phyloP scores from a whole-genome alignment of 2,797 vertebrate genomes.

The Dipus sagitta region DNA sequence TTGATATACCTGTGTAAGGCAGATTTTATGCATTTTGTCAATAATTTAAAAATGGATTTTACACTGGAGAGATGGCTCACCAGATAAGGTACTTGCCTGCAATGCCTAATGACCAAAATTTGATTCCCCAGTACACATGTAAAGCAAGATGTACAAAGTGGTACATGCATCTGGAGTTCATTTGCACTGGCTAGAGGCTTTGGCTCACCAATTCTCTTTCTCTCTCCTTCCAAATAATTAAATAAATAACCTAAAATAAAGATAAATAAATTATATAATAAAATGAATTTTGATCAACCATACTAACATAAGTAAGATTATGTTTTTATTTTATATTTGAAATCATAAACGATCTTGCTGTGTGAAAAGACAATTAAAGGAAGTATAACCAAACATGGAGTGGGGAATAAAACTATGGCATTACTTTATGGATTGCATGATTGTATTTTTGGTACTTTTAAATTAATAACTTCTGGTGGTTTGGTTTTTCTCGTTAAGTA shows the following conservation, averaged over 20 bases:
- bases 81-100: no score
- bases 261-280: no score
- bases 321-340: not conserved
- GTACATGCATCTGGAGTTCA: no score
- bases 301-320: not conserved
- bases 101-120: no score
- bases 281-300: constrained; percentile 14
- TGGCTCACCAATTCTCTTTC: no score
- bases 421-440: not conserved
- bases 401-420: not conserved
- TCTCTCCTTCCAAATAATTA: no score
- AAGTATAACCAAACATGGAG: not conserved
- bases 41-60: not conserved
- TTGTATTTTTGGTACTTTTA: not conserved
- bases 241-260: no score
- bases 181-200: no score
- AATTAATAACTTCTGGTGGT: constrained; percentile 16
- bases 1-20: not conserved
- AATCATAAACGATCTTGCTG: not conserved
- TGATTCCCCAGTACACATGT: no score
- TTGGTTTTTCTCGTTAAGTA: not conserved
- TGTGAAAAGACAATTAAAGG: not conserved
- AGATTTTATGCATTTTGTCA: not conserved
- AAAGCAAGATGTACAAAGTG: no score
- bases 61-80: no score